Percentiles rank a stretch among this genome's conserved stretches.
Conservation (phyloP, 1,140 invertebrate species). For the Mylabris phalerata region DNA sequence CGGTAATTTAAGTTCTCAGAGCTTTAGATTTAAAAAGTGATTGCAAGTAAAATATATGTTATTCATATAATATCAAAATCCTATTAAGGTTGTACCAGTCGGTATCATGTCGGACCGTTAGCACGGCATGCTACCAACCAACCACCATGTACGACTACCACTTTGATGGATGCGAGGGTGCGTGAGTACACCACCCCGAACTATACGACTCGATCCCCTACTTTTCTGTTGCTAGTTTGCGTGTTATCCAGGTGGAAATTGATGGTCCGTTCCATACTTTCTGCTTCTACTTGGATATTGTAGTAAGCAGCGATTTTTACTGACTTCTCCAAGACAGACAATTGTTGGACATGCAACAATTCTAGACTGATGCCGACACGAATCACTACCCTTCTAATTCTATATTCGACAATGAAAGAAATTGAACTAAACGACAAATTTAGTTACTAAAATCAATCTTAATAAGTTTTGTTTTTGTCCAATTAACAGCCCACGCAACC, state of each 20-base stretch:
- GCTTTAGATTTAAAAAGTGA: conserved; percentile 5
- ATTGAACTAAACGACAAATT: no score
- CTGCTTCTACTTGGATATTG: not conserved
- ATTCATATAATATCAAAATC: conserved; percentile 17
- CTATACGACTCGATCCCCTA: no score
- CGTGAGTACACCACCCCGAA: not conserved
- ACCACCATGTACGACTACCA: not conserved
- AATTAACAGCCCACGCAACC: no score
- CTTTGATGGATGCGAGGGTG: conserved; percentile 15
- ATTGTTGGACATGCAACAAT: conserved; percentile 9
- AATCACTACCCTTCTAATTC: not conserved
- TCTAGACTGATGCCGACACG: not conserved
- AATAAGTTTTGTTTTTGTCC: no score
- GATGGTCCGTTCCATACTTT: conserved; percentile 5
- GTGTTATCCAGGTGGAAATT: conserved; percentile 13
- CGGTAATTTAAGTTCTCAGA: no score
- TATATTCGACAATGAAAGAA: no score
- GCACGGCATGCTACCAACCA: not conserved
- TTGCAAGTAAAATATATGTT: conserved; percentile 7
- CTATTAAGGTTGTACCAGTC: conserved; percentile 17
- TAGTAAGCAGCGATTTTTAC: conserved; percentile 6
- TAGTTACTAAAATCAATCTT: no score
- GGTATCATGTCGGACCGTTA: conserved; percentile 13
- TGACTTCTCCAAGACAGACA: conserved; percentile 12
- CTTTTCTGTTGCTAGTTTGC: not conserved